These are phyloP conservation scores for Ellobius talpinus DNA, from an alignment of 2,113 vertebrate genomes.

Conservation along the genomic window DNA sequence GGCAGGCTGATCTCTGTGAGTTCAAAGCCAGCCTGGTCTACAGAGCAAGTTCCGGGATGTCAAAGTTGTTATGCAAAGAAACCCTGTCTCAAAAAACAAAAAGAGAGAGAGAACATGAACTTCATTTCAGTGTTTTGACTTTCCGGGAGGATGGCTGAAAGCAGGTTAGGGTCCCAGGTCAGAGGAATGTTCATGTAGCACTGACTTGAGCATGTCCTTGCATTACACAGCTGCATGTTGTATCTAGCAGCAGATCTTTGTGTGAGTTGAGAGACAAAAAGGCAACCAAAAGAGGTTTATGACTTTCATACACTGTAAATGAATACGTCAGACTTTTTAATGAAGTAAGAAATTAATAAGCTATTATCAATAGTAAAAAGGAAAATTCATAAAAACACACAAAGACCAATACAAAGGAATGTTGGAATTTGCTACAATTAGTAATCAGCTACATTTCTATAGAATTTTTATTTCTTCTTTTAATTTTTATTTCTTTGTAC, in stretches of 20 bases:
- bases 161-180: neutral
- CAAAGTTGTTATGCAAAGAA: neutral
- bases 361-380: neutral
- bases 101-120: neutral
- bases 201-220: neutral
- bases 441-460: neutral
- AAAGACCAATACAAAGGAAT: neutral
- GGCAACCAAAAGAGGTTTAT: neutral
- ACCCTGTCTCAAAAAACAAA: neutral
- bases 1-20: neutral
- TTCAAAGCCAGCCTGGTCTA: neutral
- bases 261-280: constrained; percentile 33
- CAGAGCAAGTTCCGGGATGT: neutral
- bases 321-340: neutral
- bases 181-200: too few relatives aligned
- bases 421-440: neutral
- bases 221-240: neutral
- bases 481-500: constrained; percentile 18
- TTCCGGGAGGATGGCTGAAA: neutral
- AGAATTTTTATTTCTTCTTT: neutral
- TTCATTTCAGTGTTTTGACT: neutral
- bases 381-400: constrained; percentile 30
- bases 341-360: neutral
- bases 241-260: neutral
- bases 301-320: neutral